Evolutionary conservation across 2,797 vertebrate species (phyloP).

Genomic region (Sternotherus odoratus): DNA sequence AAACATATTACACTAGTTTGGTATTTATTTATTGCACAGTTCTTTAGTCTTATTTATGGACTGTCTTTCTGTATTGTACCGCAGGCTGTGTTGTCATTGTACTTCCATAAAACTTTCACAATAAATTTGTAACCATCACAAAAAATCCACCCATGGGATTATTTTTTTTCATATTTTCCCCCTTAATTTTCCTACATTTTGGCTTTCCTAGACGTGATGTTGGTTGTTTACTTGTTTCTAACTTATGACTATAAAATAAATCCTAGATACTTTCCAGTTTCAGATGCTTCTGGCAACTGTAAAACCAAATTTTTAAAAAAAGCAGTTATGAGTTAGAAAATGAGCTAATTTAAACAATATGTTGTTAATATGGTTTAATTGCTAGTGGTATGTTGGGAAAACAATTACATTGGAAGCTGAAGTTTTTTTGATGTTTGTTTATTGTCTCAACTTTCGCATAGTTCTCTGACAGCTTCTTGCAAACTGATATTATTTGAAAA

Average conservation of each 20-base stretch:
- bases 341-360: constrained; percentile 63
- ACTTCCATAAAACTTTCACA: constrained; percentile 67
- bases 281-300: constrained; percentile 53
- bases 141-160: constrained; percentile 2
- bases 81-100: constrained; percentile 60
- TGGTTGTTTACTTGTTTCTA: constrained; percentile 46
- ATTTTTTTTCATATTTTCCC: constrained; percentile 38
- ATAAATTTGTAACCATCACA: constrained; percentile 56
- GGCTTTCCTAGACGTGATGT: constrained; percentile 10
- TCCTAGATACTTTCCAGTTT: constrained; percentile 61
- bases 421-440: constrained; percentile 72
- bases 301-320: constrained; percentile 39
- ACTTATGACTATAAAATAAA: background rate
- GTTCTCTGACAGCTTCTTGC: constrained; percentile 71
- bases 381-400: constrained; percentile 73
- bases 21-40: constrained; percentile 64
- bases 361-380: constrained; percentile 77
- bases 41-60: constrained; percentile 71
- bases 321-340: constrained; percentile 59
- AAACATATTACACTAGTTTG: constrained; percentile 47
- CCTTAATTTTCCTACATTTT: constrained; percentile 16
- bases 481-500: constrained; percentile 62
- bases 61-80: constrained; percentile 55
- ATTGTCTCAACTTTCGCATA: constrained; percentile 31
- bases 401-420: constrained; percentile 73